Percentiles rank a stretch among this genome's conserved stretches.
phyloP scores from a whole-genome alignment of 2,888 invertebrate species.

The Dendrolimus pini region DNA sequence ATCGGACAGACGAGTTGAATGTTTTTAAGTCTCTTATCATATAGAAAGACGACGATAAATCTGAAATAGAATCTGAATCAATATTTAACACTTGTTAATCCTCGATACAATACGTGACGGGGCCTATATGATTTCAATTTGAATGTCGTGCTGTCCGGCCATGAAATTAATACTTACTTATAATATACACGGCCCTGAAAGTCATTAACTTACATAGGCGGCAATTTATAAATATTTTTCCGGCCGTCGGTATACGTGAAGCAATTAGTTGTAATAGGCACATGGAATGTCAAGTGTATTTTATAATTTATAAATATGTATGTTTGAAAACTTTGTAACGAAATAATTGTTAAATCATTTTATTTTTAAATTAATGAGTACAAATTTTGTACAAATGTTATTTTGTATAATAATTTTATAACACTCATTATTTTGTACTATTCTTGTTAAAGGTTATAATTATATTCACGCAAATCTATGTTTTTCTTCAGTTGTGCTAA shows the following conservation, averaged over 20 bases:
- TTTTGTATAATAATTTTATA: neutral
- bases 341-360: neutral
- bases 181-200: neutral
- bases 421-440: neutral
- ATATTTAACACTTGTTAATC: no score
- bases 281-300: neutral
- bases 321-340: neutral
- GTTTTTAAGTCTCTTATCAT: no score
- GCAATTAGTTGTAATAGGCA: neutral
- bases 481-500: no score
- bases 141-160: neutral
- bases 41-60: no score
- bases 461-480: neutral
- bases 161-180: neutral
- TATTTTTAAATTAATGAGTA: neutral
- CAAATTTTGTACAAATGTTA: neutral
- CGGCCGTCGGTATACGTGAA: neutral
- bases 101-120: no score
- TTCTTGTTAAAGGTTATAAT: neutral
- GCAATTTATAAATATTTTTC: neutral
- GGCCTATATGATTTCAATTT: no score
- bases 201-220: neutral
- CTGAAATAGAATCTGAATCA: no score
- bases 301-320: no score
- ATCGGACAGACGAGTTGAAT: no score